These are phyloP conservation scores for Halichoeres trimaculatus DNA, from an alignment of 2,113 vertebrate genomes.

Conservation along the genomic window DNA sequence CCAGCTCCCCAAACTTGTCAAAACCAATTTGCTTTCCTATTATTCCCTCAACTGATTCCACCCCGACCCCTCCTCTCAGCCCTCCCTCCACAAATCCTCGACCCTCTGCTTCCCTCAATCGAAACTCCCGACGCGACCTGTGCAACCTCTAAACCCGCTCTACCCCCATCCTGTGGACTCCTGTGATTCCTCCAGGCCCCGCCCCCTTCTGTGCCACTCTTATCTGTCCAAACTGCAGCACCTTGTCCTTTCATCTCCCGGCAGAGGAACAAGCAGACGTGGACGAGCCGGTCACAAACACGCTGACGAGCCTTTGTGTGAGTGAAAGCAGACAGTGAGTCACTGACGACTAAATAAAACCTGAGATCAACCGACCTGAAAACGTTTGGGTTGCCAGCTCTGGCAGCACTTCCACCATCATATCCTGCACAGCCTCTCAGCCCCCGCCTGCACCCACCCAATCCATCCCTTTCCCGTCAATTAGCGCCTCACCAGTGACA, in stretches of 20 bases:
- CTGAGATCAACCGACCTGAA: slow-evolving; percentile 49
- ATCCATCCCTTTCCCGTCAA: slow-evolving; percentile 72
- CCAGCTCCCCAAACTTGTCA: slow-evolving; percentile 87
- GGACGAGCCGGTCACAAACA: slow-evolving; percentile 23
- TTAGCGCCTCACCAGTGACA: slow-evolving; percentile 84
- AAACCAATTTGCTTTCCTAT: slow-evolving; percentile 88
- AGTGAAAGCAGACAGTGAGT: slow-evolving; percentile 48
- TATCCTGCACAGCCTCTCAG: slow-evolving; percentile 62
- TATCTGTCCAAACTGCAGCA: slow-evolving; percentile 7
- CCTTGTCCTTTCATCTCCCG: slow-evolving; percentile 45
- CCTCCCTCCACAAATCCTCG: slow-evolving; percentile 69
- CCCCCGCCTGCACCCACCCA: slow-evolving; percentile 39
- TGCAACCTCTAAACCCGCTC: slow-evolving; percentile 66
- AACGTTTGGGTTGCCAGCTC: slow-evolving; percentile 39
- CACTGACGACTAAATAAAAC: slow-evolving; percentile 63
- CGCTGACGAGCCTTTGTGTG: slow-evolving; percentile 13
- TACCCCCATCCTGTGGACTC: slow-evolving; percentile 37
- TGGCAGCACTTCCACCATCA: slow-evolving; percentile 69
- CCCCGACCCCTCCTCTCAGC: slow-evolving; percentile 74
- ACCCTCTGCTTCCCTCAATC: slow-evolving; percentile 73
- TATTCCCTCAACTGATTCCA: slow-evolving; percentile 85
- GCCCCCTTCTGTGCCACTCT: slow-evolving; percentile 1
- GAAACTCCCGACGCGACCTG: slow-evolving; percentile 81
- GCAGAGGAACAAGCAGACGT: slow-evolving; percentile 31
- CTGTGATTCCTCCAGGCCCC: slow-evolving; percentile 31